Evolutionary conservation across 37 sponge, comb jelly and placozoan species (phyloP).

Genomic region (Cladorhizidae sp.): DNA sequence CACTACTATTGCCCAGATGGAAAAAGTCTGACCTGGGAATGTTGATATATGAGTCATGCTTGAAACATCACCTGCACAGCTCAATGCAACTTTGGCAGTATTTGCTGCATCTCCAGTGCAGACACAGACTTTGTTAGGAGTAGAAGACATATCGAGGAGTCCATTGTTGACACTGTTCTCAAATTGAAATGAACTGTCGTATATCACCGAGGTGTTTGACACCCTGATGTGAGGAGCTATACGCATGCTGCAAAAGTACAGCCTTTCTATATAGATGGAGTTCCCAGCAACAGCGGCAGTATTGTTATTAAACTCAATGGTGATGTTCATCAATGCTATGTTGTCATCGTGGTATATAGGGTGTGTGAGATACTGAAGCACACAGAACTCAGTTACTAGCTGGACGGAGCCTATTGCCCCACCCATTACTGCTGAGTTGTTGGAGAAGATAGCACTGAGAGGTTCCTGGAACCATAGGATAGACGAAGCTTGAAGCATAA

Average conservation of each 20-base stretch:
- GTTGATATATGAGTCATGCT: not conserved
- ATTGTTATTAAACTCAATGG: conserved; percentile 4
- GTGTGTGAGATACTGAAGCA: conserved; percentile 14
- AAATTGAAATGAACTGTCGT: conserved; percentile 17
- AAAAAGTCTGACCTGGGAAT: conserved; percentile 12
- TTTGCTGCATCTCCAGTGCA: not conserved
- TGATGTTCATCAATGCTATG: conserved; percentile 3
- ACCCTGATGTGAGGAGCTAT: not conserved
- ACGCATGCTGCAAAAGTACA: conserved; percentile 10
- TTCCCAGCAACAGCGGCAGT: conserved; percentile 23
- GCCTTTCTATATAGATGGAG: conserved; percentile 13
- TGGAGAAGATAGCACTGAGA: conserved; percentile 5
- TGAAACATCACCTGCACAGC: not conserved
- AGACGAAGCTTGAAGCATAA: conserved; percentile 1
- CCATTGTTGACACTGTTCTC: not conserved
- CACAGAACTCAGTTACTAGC: not conserved
- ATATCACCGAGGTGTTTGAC: not conserved
- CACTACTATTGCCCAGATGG: not conserved
- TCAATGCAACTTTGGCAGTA: not conserved
- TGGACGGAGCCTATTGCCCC: conserved; percentile 17
- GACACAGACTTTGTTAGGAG: not conserved
- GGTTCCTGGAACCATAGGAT: conserved; percentile 15
- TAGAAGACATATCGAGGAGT: conserved; percentile 15
- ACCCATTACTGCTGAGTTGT: conserved; percentile 24
- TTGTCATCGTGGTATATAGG: not conserved